phyloP scores from a whole-genome alignment of 1,140 invertebrate species.

The Antheraea mylitta region DNA sequence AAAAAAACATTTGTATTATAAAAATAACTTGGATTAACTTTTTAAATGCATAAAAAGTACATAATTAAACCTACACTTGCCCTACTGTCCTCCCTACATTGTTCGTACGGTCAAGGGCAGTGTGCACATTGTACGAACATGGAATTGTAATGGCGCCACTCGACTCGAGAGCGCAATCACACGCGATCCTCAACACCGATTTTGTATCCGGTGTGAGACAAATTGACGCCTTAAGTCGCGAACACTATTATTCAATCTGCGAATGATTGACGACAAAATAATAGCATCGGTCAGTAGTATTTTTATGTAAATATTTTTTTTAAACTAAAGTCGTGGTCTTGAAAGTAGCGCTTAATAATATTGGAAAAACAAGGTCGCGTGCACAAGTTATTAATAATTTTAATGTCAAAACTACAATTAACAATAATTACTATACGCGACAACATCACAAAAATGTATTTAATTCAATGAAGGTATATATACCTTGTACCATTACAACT shows the following conservation, averaged over 20 bases:
- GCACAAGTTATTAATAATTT: neutral
- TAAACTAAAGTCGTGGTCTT: neutral
- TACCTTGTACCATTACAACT: too few species aligned
- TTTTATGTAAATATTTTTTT: neutral
- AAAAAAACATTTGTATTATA: too few species aligned
- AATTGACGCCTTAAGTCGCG: neutral
- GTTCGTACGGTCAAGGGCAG: slow-evolving; percentile 22
- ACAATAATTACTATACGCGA: neutral
- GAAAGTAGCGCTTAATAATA: neutral
- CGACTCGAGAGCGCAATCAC: slow-evolving; percentile 10
- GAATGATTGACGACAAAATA: slow-evolving; percentile 10
- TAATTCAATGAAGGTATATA: too few species aligned
- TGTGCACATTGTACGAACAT: slow-evolving; percentile 23
- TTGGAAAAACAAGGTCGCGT: neutral
- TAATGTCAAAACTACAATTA: neutral
- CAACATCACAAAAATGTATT: too few species aligned
- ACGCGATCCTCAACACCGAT: neutral
- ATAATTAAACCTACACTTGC: neutral
- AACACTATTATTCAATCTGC: slow-evolving; percentile 11
- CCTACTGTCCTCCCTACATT: neutral
- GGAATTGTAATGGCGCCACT: slow-evolving; percentile 11
- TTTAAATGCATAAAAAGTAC: too few species aligned
- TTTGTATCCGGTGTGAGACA: slow-evolving; percentile 10
- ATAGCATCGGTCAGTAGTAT: neutral
- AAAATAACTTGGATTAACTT: too few species aligned